Percentiles rank a stretch among this genome's conserved stretches.
Conservation (phyloP, 2,797 vertebrate genomes). For the Alfaro cultratus region DNA sequence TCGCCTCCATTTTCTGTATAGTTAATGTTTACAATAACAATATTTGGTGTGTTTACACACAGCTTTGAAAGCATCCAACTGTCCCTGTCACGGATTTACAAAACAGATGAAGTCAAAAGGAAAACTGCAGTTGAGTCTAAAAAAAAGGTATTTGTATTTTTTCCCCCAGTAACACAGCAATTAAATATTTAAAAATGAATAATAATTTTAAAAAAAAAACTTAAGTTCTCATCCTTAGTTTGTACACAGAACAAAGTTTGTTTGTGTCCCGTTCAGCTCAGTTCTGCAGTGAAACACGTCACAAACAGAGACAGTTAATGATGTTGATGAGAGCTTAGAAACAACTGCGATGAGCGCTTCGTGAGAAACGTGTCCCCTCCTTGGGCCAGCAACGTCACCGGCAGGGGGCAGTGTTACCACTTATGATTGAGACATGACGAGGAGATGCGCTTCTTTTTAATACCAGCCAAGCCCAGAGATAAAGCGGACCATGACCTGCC, state of each 20-base stretch:
- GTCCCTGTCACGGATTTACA: not conserved
- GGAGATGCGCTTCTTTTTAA: conserved; percentile 30
- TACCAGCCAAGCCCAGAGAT: not conserved
- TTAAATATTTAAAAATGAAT: not conserved
- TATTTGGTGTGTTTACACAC: not conserved
- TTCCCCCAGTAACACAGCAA: not conserved
- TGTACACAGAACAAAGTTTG: not conserved
- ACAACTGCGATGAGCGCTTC: not conserved
- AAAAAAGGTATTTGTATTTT: not conserved
- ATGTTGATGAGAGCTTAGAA: not conserved
- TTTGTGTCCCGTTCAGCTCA: not conserved
- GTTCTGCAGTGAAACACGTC: not conserved
- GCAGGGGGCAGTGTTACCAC: conserved; percentile 41
- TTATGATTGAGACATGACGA: not conserved
- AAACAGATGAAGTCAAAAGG: not conserved
- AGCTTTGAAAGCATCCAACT: not conserved
- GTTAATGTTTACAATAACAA: not conserved
- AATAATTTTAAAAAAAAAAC: too few species aligned
- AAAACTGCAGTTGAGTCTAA: not conserved
- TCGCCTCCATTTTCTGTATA: not conserved
- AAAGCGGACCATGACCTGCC: not conserved
- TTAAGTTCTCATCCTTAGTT: not conserved
- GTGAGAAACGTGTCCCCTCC: conserved; percentile 22
- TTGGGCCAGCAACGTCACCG: not conserved
- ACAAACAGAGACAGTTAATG: not conserved